phyloP scores from a whole-genome alignment of 2,888 invertebrate species.

The Polyommatus icarus region DNA sequence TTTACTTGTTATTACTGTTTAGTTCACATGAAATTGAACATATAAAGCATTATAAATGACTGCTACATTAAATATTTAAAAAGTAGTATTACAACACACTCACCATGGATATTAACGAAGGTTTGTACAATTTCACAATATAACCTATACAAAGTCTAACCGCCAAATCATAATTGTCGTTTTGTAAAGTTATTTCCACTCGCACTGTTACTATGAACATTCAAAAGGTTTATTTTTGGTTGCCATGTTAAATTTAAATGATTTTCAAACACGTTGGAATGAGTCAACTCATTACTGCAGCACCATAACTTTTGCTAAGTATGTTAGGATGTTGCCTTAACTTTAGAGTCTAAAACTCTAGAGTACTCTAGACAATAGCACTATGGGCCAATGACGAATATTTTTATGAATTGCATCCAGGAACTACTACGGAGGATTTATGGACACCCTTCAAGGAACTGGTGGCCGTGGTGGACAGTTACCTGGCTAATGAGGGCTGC shows the following conservation, averaged over 20 bases:
- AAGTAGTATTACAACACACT: conserved; percentile 15
- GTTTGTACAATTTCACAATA: conserved; percentile 48
- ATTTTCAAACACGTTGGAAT: background rate
- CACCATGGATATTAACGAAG: conserved; percentile 69
- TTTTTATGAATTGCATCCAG: conserved; percentile 45
- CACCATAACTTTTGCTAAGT: too few relatives aligned
- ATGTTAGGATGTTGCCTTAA: too few relatives aligned
- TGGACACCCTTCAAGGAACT: conserved; percentile 93
- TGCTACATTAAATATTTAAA: conserved; percentile 30
- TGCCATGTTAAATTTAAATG: background rate
- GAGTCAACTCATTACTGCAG: too few relatives aligned
- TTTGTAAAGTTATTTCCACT: background rate
- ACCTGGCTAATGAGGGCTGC: conserved; percentile 81
- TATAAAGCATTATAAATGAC: background rate
- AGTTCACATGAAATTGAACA: background rate
- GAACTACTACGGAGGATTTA: conserved; percentile 84
- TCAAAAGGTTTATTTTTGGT: background rate
- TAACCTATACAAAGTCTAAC: conserved; percentile 44
- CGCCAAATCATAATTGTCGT: background rate
- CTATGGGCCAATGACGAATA: background rate
- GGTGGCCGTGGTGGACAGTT: conserved; percentile 84
- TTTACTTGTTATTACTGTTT: background rate
- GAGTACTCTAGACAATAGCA: background rate
- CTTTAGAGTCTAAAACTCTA: background rate
- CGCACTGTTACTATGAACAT: background rate